Base-by-base conservation (phyloP, 2,888 invertebrate species). In the Athalia circularis region DNA sequence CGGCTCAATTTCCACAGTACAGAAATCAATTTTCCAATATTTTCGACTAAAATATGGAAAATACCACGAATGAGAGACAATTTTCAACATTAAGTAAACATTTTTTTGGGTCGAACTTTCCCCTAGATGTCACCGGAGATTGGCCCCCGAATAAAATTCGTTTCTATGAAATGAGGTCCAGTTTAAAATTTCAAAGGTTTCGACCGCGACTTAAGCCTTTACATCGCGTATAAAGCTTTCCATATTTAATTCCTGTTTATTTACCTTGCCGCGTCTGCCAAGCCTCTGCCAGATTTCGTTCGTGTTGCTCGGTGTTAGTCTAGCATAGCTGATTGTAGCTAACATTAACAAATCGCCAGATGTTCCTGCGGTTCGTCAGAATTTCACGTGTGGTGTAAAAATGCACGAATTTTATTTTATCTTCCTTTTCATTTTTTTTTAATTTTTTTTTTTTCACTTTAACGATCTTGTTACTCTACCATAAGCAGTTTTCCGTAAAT, bases 231-330 rank as follows among this genome's bases (percentile, higher is more conserved):
- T 86, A 86, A 86, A 88, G 85, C 85, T 83, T 85, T 87, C 88
- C 88, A 87, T 87, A 89, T 89, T 89, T 89, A 88, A 90, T 89
- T 89, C 87, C 82, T 87, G 88, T 90, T 90, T 90, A 90, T 90
- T 90, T 89, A 88, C 87, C 85, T 87, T 88, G 74, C 80, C 80
- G 79, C 81, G 83, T 83, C 82, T 83, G 82, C 82, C 82, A 81
- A 82, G 79, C 65, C 76, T 78, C 78, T 77, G 78, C 78, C 52
- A 29, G 75, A 50, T 75, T 62, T 75, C 64, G 64, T 29, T 59
- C 75, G 64, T 61, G 75, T 75, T 75, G 62, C 74, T 72, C 68
- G 62, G 48, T 74, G 78, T 78, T 74, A 78, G 74, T 72, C 78
- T 77, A 74, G 78, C 54, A 62, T 70, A 78, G 74, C 78, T 45